Base-by-base conservation (phyloP, 2,113 vertebrate species). In the Microtus oregoni region DNA sequence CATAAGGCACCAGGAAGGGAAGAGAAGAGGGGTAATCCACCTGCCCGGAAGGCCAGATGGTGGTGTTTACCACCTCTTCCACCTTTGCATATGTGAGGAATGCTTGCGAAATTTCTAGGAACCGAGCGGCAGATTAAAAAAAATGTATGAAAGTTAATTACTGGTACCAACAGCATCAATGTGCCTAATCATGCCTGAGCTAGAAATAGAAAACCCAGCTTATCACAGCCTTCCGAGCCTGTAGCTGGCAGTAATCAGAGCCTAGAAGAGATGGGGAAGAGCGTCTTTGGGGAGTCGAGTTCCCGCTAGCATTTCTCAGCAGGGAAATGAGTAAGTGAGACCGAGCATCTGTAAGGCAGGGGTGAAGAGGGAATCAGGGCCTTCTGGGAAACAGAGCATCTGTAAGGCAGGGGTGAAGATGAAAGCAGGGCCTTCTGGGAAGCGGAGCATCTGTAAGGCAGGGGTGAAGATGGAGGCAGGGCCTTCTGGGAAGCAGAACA, bases 21-120 rank as follows among this genome's bases (percentile, higher is more conserved):
- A 61, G 52, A 83, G 65, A 85, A 61, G 52, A 83, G 87, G 96
- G 7, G 1, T 1, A 67, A 55, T 44, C 32, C 76, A 95, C 90
- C 95, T 96, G 93, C 68, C 79, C 85, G 68, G 96, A 89, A 94
- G 88, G 79, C 82, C 98, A 98, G 98, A 98, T 98, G 98, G 98
- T 15, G 77, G 55, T 98, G 97, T 98, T 98, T 98, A 97, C 96
- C 87, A 28, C 92, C 95, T 77, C 96, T 70, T 95, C 98, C 89
- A 94, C 90, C 89, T 97, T 94, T 97, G 96, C 97, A 94, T 98
- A 91, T 97, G 92, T 95, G 97, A 96, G 95, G 38, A 95, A 93
- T 90, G 89, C 95, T 98, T 98, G 88, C 75, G 94, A 85, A 97
- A 97, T 97, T 98, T 98, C 98, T 98, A 97, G 98, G 98, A 98